Base-by-base conservation (phyloP, 2,113 vertebrate genomes). In the Amazona guildingii region DNA sequence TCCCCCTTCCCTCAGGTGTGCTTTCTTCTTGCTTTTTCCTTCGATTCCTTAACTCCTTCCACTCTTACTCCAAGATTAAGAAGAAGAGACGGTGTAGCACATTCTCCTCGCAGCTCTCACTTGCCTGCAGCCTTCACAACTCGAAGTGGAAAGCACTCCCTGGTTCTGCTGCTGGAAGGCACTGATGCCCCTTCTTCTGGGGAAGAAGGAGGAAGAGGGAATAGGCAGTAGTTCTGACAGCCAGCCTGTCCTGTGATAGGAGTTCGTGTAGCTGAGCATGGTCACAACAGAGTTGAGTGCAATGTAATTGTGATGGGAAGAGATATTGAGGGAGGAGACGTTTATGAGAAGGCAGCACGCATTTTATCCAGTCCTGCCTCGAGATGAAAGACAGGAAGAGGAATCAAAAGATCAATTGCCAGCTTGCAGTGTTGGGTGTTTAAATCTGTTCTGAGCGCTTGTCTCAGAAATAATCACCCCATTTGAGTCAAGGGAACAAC, bases 271-370 rank as follows among this genome's bases (percentile, higher is more conserved):
- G 83, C 44, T 83, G 43, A 78, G 49, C 46, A 13, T 4, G 6
- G 25, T 69, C 1, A 0, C 48, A 31, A 31, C 33, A 49, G 18
- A 31, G 41, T 1, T 62, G 41, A 63, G 49, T 33, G 2, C 62
- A 55, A 13, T 37, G 8, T 39, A 54, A 51, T 29, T 80, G 21
- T n/a, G 49, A 8, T 5, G 17, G n/a, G 31, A 73, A 35, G 43
- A 72, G 27, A 27, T 24, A 21, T 2, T 37, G 20, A 41, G 33
- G 44, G 66, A 90, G 35, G 44, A 61, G 27, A 29, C 0, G 2
- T 21, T 28, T 61, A 28, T 39, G 69, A 66, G 93, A 73, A 72
- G 61, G 14, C 20, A 70, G 16, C 15, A 35, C 12, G 23, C 2
- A 21, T 18, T 67, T 81, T 81, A 55, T 24, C 39, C 31, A n/a